Evolutionary conservation across 2,888 invertebrate genomes (phyloP).

Genomic region (Drosophila monieri): DNA sequence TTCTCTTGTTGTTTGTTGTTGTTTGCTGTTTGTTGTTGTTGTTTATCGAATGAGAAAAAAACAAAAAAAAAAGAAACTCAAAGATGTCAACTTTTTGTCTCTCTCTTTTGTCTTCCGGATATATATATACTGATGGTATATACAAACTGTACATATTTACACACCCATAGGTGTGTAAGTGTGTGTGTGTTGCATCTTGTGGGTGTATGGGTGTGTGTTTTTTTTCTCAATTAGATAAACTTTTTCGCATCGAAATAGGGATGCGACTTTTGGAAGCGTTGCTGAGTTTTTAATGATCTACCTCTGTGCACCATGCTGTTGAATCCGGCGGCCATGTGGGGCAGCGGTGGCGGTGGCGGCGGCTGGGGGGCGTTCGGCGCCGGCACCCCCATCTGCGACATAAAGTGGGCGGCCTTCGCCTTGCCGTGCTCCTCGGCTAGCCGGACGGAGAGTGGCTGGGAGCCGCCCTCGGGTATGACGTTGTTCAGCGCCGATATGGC

Average conservation of each 20-base stretch:
- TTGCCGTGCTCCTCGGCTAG: slow-evolving; percentile 85
- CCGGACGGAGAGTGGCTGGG: slow-evolving; percentile 91
- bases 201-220: slow-evolving; percentile 9
- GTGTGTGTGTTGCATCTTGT: slow-evolving; percentile 24
- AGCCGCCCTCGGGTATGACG: slow-evolving; percentile 92
- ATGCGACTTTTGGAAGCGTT: slow-evolving; percentile 84
- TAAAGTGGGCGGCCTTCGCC: slow-evolving; percentile 83
- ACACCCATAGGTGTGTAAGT: background rate
- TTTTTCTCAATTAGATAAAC: slow-evolving; percentile 73
- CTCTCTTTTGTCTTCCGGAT: background rate
- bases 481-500: slow-evolving; percentile 94
- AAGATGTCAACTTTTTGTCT: too few relatives aligned
- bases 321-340: slow-evolving; percentile 73
- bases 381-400: slow-evolving; percentile 80
- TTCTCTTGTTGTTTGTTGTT: slow-evolving; percentile 47
- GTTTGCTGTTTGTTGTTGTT: slow-evolving; percentile 43
- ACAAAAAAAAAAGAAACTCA: slow-evolving; percentile 4
- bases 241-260: slow-evolving; percentile 83
- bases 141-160: background rate
- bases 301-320: slow-evolving; percentile 84
- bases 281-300: slow-evolving; percentile 83
- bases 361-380: slow-evolving; percentile 66
- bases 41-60: slow-evolving; percentile 21
- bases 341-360: slow-evolving; percentile 71
- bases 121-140: slow-evolving; percentile 21